Evolutionary conservation across 2,797 vertebrate species (phyloP).

Genomic region (Phyllotis vaccarum): DNA sequence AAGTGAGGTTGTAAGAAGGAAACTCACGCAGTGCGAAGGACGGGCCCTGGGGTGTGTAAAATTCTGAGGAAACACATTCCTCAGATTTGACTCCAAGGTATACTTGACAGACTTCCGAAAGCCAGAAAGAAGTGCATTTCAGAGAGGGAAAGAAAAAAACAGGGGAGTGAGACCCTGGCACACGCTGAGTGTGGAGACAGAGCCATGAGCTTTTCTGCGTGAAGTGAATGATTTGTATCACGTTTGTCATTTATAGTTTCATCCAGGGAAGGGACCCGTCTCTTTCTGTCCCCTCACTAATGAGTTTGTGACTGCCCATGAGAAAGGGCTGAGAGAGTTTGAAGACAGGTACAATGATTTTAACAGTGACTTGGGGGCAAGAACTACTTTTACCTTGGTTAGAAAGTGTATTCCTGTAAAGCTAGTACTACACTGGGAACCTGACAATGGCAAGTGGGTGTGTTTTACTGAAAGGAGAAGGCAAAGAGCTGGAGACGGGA

Average conservation of each 20-base stretch:
- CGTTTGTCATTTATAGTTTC: not conserved
- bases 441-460: not conserved
- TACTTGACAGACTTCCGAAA: not conserved
- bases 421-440: not conserved
- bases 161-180: not conserved
- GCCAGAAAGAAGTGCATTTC: not conserved
- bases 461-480: not conserved
- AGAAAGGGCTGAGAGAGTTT: not conserved
- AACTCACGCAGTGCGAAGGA: not conserved
- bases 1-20: not conserved
- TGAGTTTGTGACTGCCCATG: not conserved
- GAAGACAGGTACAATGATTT: not conserved
- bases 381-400: not conserved
- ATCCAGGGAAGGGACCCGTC: not conserved
- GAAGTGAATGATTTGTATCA: not conserved
- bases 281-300: not conserved
- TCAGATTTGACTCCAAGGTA: conserved; percentile 52
- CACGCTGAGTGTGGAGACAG: not conserved
- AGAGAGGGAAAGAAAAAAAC: conserved; percentile 1
- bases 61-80: conserved; percentile 22
- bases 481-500: not conserved
- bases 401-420: not conserved
- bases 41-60: not conserved
- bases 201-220: not conserved
- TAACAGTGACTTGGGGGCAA: not conserved